Evolutionary conservation across 1,140 invertebrate genomes (phyloP).

Genomic region (Drosophila novamexicana): DNA sequence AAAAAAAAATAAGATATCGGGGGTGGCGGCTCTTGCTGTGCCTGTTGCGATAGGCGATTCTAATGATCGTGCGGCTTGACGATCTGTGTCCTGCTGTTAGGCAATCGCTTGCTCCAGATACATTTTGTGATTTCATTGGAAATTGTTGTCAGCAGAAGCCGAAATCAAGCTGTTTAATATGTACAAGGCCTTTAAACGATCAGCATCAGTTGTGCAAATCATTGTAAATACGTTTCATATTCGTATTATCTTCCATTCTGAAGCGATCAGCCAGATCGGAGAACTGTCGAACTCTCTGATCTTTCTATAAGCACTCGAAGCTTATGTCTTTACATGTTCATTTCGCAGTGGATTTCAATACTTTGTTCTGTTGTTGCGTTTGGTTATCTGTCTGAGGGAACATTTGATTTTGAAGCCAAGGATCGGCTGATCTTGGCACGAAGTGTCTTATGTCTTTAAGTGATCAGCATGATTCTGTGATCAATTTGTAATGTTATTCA

Average conservation of each 20-base stretch:
- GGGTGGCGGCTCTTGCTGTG: constrained; percentile 9
- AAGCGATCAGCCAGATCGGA: background rate
- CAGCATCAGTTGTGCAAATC: background rate
- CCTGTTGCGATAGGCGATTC: constrained; percentile 14
- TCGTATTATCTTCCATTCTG: background rate
- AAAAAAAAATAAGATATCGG: constrained; percentile 2
- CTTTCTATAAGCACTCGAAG: too few species aligned
- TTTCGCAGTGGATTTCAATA: too few species aligned
- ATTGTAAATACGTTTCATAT: too few species aligned
- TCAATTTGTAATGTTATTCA: too few species aligned
- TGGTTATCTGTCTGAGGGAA: too few species aligned
- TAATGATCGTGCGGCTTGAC: background rate
- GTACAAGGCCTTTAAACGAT: background rate
- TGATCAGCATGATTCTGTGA: too few species aligned
- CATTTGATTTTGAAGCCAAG: too few species aligned
- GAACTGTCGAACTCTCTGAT: too few species aligned
- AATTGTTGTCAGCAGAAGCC: background rate
- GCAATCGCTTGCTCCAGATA: constrained; percentile 26
- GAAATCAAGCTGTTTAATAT: background rate
- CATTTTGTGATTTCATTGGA: constrained; percentile 38
- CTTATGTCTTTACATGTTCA: too few species aligned
- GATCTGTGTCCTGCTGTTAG: constrained; percentile 45
- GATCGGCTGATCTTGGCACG: too few species aligned
- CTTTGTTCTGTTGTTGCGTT: too few species aligned
- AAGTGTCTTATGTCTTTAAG: too few species aligned